phyloP scores from a whole-genome alignment of 1,140 invertebrate species.

The Caenorhabditis tropicalis region DNA sequence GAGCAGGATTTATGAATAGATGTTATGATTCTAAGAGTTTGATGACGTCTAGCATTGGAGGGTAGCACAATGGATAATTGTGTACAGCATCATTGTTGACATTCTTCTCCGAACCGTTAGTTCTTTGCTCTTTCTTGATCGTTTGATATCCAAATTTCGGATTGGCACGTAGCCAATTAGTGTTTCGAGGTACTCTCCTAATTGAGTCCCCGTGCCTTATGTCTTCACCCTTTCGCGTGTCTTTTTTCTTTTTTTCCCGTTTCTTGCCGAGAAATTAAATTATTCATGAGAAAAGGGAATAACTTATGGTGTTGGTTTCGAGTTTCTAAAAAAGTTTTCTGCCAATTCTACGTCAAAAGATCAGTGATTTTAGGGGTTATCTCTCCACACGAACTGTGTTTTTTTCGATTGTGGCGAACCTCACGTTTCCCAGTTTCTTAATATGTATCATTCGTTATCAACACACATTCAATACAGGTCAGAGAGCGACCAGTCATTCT shows the following conservation, averaged over 20 bases:
- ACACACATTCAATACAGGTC: background rate
- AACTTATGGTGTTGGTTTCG: background rate
- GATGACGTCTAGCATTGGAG: background rate
- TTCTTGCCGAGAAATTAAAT: conserved; percentile 8
- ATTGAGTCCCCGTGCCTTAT: no score
- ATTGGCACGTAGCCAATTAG: background rate
- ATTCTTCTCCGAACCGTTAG: background rate
- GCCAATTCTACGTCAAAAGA: background rate
- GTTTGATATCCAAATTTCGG: background rate
- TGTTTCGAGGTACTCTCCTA: no score
- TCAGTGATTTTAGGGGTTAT: conserved; percentile 12
- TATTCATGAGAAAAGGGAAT: conserved; percentile 27
- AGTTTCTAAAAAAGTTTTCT: background rate
- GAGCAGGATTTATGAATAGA: background rate
- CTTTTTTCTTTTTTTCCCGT: background rate
- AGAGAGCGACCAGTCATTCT: conserved; percentile 21
- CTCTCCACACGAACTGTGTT: conserved; percentile 11
- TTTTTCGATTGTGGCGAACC: background rate
- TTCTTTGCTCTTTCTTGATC: background rate
- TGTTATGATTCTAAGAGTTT: background rate
- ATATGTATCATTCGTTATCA: conserved; percentile 29
- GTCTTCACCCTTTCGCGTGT: background rate
- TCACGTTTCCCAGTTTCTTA: conserved; percentile 19
- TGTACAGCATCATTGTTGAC: background rate
- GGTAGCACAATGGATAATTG: background rate